Percentiles rank a stretch among this genome's conserved stretches.
phyloP scores from a whole-genome alignment of 30 jellyfish, hydroid and myxozoan genomes.

The Aurelia sp. region DNA sequence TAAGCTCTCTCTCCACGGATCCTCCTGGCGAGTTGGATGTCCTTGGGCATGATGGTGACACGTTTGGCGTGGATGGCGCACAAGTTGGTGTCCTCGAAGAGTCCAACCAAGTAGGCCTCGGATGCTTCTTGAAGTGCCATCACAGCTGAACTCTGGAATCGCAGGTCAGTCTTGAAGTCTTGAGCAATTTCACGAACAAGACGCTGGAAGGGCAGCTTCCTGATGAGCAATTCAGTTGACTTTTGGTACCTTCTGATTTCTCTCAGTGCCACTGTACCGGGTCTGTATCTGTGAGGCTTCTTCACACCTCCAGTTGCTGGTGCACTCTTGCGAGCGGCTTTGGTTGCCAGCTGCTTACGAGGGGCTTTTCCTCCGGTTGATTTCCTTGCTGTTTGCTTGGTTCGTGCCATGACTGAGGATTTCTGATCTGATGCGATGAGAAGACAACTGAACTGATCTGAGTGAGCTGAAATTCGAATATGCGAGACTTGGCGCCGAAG shows the following conservation, averaged over 20 bases:
- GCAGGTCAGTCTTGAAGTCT: conserved; percentile 89
- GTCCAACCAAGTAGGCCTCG: conserved; percentile 89
- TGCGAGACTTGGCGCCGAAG: too few relatives aligned
- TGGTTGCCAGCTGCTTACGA: conserved; percentile 96
- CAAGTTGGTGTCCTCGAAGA: conserved; percentile 79
- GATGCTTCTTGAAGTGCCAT: conserved; percentile 93
- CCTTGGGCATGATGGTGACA: conserved; percentile 93
- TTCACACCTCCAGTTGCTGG: conserved; percentile 98
- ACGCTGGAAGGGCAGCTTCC: conserved; percentile 92
- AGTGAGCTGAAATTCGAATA: too few relatives aligned
- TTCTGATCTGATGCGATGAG: too few relatives aligned
- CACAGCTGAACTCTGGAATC: conserved; percentile 92
- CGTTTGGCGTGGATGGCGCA: conserved; percentile 89
- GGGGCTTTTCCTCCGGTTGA: conserved; percentile 98
- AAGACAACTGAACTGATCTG: too few relatives aligned
- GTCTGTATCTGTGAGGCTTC: conserved; percentile 92
- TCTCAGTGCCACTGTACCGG: conserved; percentile 93
- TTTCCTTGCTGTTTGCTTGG: conserved; percentile 93
- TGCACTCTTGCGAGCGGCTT: conserved; percentile 93
- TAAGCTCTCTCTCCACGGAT: conserved; percentile 86
- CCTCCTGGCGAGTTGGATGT: conserved; percentile 85
- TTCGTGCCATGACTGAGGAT: conserved; percentile 79
- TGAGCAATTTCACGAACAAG: conserved; percentile 93
- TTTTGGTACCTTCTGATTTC: conserved; percentile 91
- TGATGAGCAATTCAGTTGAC: conserved; percentile 86